A percentile compares a stretch with the other conserved stretches of the same genome.
These are phyloP conservation scores for Liopterus haemorrhoidalis DNA, from an alignment of 2,888 invertebrate genomes.

Conservation along the genomic window DNA sequence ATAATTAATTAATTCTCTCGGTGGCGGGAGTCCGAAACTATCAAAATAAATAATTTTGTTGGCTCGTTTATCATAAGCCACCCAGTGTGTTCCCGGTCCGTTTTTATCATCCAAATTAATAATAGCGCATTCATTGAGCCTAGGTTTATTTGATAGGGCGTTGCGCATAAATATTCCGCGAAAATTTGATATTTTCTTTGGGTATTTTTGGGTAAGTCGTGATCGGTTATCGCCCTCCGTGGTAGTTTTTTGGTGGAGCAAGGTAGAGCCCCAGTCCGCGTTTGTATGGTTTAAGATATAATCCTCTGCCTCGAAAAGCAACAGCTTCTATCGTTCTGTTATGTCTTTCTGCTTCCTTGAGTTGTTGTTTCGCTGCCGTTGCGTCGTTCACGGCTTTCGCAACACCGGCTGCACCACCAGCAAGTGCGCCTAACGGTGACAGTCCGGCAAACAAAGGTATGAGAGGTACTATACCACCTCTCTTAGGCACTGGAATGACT, in stretches of 20 bases:
- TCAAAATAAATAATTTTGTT: constrained; percentile 39
- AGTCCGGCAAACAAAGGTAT: constrained; percentile 40
- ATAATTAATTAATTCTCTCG: constrained; percentile 34
- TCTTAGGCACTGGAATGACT: constrained; percentile 38
- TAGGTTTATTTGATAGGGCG: constrained; percentile 25
- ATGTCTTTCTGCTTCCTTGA: constrained; percentile 38
- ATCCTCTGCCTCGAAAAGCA: constrained; percentile 35
- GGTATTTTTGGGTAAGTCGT: constrained; percentile 5
- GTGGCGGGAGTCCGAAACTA: constrained; percentile 35
- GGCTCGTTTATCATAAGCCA: constrained; percentile 37
- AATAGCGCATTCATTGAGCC: constrained; percentile 33
- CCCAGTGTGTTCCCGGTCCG: constrained; percentile 39
- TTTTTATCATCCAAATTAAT: constrained; percentile 36
- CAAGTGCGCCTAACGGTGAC: constrained; percentile 38
- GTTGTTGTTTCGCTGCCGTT: constrained; percentile 36
- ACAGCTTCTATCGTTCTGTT: constrained; percentile 41
- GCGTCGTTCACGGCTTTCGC: constrained; percentile 39
- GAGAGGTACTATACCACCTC: constrained; percentile 38
- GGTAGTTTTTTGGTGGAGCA: constrained; percentile 7
- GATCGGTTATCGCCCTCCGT: background rate
- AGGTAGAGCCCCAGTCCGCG: too few relatives aligned
- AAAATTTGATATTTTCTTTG: constrained; percentile 25
- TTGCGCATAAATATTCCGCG: constrained; percentile 36
- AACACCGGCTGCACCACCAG: constrained; percentile 40
- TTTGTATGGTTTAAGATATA: constrained; percentile 28